Percentiles rank a stretch among this genome's conserved stretches.
Evolutionary conservation across 2,797 vertebrate species (phyloP).

Genomic region (Mormyrops boulengeri): DNA sequence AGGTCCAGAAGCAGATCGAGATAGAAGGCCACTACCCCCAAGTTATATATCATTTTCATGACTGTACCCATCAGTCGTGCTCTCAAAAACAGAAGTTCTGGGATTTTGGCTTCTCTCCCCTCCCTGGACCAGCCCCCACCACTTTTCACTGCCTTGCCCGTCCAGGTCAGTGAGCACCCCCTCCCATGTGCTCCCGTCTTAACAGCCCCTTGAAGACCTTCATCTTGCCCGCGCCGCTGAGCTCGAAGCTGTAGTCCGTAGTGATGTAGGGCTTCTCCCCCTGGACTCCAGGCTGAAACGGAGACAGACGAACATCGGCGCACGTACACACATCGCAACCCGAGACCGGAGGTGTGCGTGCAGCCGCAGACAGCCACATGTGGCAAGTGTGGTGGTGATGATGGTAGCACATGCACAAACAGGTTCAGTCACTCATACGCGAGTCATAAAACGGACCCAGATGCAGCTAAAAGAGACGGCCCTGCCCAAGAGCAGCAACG

Average conservation of each 20-base stretch:
- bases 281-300: constrained; percentile 65
- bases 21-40: neutral
- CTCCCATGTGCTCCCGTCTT: constrained; percentile 34
- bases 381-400: neutral
- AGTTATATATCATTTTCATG: neutral
- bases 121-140: neutral
- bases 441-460: neutral
- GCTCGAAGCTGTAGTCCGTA: constrained; percentile 77
- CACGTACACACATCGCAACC: neutral
- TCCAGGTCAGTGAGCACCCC: neutral
- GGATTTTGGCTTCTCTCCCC: neutral
- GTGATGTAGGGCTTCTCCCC: constrained; percentile 81
- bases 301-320: neutral
- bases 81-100: neutral
- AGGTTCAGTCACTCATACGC: neutral
- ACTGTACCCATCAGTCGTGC: neutral
- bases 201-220: constrained; percentile 60
- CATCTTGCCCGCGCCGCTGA: constrained; percentile 77
- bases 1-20: neutral
- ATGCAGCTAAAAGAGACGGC: no score
- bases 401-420: neutral
- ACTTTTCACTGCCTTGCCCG: neutral
- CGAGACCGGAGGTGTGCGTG: no score
- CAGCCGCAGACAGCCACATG: neutral
- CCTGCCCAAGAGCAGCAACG: neutral